Conservation (phyloP, 2,113 vertebrate genomes). For the Rousettus leschenaultii region DNA sequence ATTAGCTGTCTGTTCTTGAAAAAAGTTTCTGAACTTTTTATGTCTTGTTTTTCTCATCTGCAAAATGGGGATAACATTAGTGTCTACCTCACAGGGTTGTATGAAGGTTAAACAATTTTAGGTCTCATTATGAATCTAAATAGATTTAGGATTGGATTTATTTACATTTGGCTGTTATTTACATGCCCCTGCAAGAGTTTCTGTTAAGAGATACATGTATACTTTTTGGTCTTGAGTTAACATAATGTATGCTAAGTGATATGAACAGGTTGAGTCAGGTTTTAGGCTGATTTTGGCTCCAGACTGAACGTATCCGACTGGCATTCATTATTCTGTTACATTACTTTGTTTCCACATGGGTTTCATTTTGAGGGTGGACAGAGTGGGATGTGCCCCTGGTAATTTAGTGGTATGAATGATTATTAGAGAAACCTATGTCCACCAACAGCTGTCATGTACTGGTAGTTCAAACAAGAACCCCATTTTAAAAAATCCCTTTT, state of each 20-base stretch:
- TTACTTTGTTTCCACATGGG: neutral
- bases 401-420: neutral
- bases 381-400: neutral
- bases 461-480: neutral
- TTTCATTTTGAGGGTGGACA: neutral
- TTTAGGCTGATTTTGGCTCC: neutral
- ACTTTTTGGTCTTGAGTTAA: neutral
- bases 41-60: neutral
- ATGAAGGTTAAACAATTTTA: neutral
- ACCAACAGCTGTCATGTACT: neutral
- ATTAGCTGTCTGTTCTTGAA: neutral
- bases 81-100: neutral
- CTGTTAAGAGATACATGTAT: neutral
- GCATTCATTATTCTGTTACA: neutral
- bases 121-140: neutral
- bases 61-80: neutral
- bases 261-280: neutral
- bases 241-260: neutral
- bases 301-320: neutral
- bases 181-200: neutral
- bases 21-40: neutral
- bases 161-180: neutral
- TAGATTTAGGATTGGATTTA: neutral
- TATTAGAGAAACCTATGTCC: conserved; percentile 9
- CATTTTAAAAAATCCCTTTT: neutral